phyloP scores from a whole-genome alignment of 2,797 vertebrate species.

The Gallirallus australis region DNA sequence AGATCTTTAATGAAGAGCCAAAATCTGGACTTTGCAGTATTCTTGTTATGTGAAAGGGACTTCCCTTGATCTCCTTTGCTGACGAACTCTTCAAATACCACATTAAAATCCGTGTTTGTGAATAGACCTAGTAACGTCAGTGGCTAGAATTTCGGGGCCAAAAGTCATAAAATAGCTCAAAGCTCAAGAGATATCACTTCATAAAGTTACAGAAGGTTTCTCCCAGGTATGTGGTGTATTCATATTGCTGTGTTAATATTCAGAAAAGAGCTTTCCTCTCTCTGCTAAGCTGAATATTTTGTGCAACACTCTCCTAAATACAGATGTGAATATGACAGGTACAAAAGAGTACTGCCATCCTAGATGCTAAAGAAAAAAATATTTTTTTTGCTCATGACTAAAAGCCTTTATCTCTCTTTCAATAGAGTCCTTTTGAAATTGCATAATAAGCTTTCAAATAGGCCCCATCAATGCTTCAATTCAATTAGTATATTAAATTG shows the following conservation, averaged over 20 bases:
- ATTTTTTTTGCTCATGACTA: not conserved
- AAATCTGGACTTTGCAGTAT: not conserved
- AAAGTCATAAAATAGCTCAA: not conserved
- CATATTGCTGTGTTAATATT: not conserved
- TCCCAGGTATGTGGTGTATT: not conserved
- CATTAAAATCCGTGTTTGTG: not conserved
- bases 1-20: not conserved
- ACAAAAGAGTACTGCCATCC: not conserved
- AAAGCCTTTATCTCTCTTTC: constrained; percentile 17
- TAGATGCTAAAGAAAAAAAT: not conserved
- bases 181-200: not conserved
- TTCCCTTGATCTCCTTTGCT: not conserved
- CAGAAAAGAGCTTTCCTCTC: not conserved
- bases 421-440: not conserved
- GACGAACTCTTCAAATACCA: not conserved
- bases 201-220: not conserved
- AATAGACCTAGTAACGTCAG: not conserved
- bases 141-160: not conserved
- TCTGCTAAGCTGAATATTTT: not conserved
- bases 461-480: not conserved
- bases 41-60: not conserved
- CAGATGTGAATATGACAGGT: not conserved
- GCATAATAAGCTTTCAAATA: constrained; percentile 7
- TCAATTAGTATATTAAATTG: not conserved
- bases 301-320: not conserved